These are phyloP conservation scores for Drosophila melanica DNA, from an alignment of 1,140 invertebrate genomes.

Conservation along the genomic window DNA sequence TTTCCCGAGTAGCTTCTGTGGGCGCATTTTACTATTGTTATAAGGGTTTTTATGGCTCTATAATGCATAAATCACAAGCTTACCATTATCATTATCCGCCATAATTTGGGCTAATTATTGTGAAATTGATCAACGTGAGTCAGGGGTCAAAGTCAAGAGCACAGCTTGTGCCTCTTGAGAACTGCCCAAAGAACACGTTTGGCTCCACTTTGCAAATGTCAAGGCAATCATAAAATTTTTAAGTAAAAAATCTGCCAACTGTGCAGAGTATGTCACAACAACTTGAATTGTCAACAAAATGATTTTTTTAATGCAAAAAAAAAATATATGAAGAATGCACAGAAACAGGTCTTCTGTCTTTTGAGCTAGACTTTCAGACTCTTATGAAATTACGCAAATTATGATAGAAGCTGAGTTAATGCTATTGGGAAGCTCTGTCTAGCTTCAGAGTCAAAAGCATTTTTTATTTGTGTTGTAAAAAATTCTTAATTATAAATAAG, in stretches of 20 bases:
- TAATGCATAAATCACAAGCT: conserved; percentile 28
- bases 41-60: conserved; percentile 7
- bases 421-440: too few relatives aligned
- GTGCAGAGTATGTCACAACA: conserved; percentile 32
- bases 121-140: conserved; percentile 16
- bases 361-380: not conserved
- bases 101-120: conserved; percentile 15
- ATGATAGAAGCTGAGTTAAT: not conserved
- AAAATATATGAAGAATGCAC: not conserved
- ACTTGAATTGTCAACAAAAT: conserved; percentile 21
- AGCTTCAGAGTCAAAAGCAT: too few relatives aligned
- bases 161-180: not conserved
- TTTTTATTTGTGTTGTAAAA: too few relatives aligned
- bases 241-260: conserved; percentile 30
- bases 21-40: conserved; percentile 26
- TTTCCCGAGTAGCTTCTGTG: conserved; percentile 5
- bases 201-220: conserved; percentile 47
- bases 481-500: not conserved
- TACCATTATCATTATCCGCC: conserved; percentile 21
- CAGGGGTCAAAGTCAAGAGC: conserved; percentile 38
- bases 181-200: conserved; percentile 44
- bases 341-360: conserved; percentile 35
- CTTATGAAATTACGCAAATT: not conserved
- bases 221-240: conserved; percentile 36
- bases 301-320: not conserved